Conservation (phyloP, 1,140 invertebrate species). For the Mercenaria mercenaria region DNA sequence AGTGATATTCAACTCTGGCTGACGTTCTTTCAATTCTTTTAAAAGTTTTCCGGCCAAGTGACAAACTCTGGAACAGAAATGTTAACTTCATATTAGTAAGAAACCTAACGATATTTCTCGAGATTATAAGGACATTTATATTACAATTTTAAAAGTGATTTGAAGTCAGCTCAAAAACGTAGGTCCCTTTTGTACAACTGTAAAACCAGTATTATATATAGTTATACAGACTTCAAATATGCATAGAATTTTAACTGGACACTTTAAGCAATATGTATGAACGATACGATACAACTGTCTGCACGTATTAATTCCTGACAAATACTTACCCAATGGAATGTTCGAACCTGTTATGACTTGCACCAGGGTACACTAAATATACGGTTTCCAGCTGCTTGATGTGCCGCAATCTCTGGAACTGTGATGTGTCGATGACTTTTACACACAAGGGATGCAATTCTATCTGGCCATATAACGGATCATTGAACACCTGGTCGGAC, state of each 20-base stretch:
- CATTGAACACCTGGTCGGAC: constrained; percentile 70
- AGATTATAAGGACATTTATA: too few relatives aligned
- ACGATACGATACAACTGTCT: too few relatives aligned
- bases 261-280: too few relatives aligned
- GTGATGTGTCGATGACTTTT: constrained; percentile 88
- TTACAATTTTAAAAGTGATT: too few relatives aligned
- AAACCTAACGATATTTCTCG: too few relatives aligned
- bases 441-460: constrained; percentile 85
- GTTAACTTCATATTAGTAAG: constrained; percentile 8
- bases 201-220: too few relatives aligned
- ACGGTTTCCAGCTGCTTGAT: constrained; percentile 88
- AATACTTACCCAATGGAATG: constrained; percentile 89
- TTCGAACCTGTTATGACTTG: constrained; percentile 88
- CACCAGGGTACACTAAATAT: constrained; percentile 88
- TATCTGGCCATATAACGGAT: constrained; percentile 87
- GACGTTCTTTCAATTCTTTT: constrained; percentile 79
- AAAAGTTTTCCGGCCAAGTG: constrained; percentile 86
- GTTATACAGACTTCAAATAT: too few relatives aligned
- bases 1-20: constrained; percentile 86
- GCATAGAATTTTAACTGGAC: too few relatives aligned
- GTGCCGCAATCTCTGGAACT: constrained; percentile 89
- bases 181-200: too few relatives aligned
- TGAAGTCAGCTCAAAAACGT: too few relatives aligned
- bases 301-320: too few relatives aligned
- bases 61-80: constrained; percentile 78